A percentile compares a stretch with the other conserved stretches of the same genome.
phyloP scores from a whole-genome alignment of 2,113 vertebrate genomes.

The Meles meles region DNA sequence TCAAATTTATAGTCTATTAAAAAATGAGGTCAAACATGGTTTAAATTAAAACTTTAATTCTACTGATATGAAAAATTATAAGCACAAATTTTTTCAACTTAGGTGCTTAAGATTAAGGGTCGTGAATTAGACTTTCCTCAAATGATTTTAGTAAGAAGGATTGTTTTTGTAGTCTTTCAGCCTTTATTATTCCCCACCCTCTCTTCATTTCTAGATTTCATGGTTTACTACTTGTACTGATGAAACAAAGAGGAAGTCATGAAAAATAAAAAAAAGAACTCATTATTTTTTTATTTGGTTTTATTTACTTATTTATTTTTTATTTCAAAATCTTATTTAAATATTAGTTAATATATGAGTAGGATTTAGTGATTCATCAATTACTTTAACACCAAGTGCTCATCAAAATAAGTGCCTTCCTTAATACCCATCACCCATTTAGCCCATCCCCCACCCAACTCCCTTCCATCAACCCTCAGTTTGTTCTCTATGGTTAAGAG shows the following conservation, averaged over 20 bases:
- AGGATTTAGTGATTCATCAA: background rate
- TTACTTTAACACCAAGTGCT: background rate
- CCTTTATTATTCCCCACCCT: background rate
- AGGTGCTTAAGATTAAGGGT: background rate
- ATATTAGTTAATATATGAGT: background rate
- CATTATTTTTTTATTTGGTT: background rate
- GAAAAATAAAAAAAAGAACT: background rate
- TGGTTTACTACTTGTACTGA: background rate
- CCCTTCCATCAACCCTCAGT: background rate
- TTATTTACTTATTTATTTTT: background rate
- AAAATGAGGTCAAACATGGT: background rate
- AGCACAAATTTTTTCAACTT: background rate
- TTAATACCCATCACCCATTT: background rate
- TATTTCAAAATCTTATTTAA: background rate
- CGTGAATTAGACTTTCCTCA: background rate
- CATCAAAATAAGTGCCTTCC: background rate
- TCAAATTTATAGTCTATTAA: conserved; percentile 27
- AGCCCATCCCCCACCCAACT: background rate
- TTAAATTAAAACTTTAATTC: conserved; percentile 14
- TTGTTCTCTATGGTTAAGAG: background rate
- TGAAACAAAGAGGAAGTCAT: background rate
- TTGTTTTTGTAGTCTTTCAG: background rate
- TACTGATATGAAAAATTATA: background rate
- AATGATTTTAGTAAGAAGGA: background rate
- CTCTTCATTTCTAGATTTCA: conserved; percentile 1